Evolutionary conservation across 2,888 invertebrate genomes (phyloP), one percentile per base, ranked within the genome.

Genomic region (Platycheirus rosarum): DNA sequence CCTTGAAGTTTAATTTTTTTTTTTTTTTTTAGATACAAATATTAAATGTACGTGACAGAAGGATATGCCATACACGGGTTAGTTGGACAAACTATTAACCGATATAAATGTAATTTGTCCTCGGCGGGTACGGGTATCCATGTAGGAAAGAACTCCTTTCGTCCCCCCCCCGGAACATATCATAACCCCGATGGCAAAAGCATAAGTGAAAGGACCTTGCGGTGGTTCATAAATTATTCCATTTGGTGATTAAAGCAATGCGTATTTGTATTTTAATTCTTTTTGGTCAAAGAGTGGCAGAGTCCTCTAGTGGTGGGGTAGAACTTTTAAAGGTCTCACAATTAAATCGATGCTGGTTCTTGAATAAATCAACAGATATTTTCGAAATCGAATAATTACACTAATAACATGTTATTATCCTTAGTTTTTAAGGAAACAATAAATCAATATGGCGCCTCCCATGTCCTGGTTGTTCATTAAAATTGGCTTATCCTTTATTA

Each of bases 311-410:
- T 57, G 40, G n/a, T 11, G 2, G 9, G 18, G 44, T 16, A 11
- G 1, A 37, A 40, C n/a, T 23, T 13, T 13, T 35, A 55, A 40
- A 53, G 8, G 26, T 57, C 16, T 60, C 29, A 68, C 65, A 63
- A 79, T 75, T 79, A 63, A 69, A 55, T 68, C 62, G 60, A 55
- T 57, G 35, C 2, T 9, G 20, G 23, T 44, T 44, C 20, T 49
- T 51, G 40, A 75, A 69, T 80, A 70, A 69, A 65, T 65, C 60
- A 69, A 65, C 29, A 46, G 35, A 53, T 49, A 60, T 29, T 44
- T 18, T 35, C 48, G 8, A 48, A 57, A 40, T 23, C 11, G 40
- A 44, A 40, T 37, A 73, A 57, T 57, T 69, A 69, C 48, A 26
- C 46, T 55, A 62, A 73, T 65, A 51, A 75, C 57, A 32, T 60